These are phyloP conservation scores for Bucorvus abyssinicus DNA, from an alignment of 2,797 vertebrate species.

Conservation along the genomic window DNA sequence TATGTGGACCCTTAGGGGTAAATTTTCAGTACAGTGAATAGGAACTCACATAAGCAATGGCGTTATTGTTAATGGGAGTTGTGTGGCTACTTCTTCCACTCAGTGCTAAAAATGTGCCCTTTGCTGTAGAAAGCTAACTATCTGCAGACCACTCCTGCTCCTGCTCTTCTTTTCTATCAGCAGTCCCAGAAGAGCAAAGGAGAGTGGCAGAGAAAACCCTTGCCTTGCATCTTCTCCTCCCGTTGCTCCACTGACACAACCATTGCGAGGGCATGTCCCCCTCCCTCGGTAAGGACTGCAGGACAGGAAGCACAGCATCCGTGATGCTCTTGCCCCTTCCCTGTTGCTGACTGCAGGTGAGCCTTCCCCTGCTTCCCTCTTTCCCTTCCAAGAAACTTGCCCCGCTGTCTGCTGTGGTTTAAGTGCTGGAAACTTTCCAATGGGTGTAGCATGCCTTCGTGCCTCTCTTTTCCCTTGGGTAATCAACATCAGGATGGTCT, in stretches of 20 bases:
- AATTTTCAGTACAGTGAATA: conserved; percentile 66
- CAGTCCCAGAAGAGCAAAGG: not conserved
- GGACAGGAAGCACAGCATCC: accelerated
- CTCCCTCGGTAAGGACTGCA: not conserved
- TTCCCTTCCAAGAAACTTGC: not conserved
- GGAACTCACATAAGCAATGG: conserved; percentile 55
- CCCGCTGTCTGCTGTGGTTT: not conserved
- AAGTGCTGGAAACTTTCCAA: not conserved
- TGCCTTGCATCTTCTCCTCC: not conserved
- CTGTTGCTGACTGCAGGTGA: not conserved
- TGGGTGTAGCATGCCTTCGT: accelerated
- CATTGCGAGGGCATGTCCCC: not conserved
- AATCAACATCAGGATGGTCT: not conserved
- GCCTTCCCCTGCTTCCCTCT: not conserved
- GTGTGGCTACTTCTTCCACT: conserved; percentile 46
- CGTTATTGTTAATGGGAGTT: conserved; percentile 66
- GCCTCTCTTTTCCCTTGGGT: not conserved
- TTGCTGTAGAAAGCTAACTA: conserved; percentile 26
- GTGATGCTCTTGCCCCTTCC: not conserved
- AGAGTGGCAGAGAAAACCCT: not conserved
- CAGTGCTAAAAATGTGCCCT: conserved; percentile 40
- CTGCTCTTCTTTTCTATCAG: not conserved
- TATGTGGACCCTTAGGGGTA: conserved; percentile 73
- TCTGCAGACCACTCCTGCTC: not conserved
- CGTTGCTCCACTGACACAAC: accelerated